Conservation (phyloP, 1,140 invertebrate genomes). For the Saccostrea echinata region DNA sequence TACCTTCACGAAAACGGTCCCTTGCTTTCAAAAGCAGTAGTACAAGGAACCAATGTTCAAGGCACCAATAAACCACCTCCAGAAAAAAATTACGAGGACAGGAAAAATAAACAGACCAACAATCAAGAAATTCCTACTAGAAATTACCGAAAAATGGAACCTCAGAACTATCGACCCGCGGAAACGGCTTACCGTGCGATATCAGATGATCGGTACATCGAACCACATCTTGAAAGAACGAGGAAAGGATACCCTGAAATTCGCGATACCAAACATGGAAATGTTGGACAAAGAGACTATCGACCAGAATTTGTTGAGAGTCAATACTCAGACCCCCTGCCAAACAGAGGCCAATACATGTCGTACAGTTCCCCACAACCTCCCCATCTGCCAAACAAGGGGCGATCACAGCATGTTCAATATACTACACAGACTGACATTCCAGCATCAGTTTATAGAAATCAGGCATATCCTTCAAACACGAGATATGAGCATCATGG, state of each 20-base stretch:
- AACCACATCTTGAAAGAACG: not conserved
- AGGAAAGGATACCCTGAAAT: not conserved
- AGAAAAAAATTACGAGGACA: not conserved
- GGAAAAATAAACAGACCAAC: not conserved
- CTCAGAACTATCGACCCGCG: not conserved
- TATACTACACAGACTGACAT: not conserved
- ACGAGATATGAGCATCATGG: not conserved
- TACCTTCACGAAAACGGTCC: conserved; percentile 57
- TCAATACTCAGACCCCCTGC: not conserved
- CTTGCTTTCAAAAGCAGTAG: conserved; percentile 55
- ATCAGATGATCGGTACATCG: not conserved
- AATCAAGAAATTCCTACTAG: too few species aligned
- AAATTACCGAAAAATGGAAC: not conserved
- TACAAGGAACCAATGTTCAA: conserved; percentile 50
- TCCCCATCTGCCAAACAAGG: not conserved
- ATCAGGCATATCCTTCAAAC: not conserved
- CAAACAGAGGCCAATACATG: not conserved
- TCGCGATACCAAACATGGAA: not conserved
- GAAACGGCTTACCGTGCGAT: not conserved
- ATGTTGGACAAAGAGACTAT: not conserved
- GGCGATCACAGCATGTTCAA: not conserved
- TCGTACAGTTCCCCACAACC: not conserved
- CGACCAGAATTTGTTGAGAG: not conserved
- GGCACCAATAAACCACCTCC: not conserved
- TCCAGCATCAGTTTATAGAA: not conserved